A percentile compares a stretch with the other conserved stretches of the same genome.
These are phyloP conservation scores for Cydia amplana DNA, from an alignment of 1,140 invertebrate species.

Conservation along the genomic window DNA sequence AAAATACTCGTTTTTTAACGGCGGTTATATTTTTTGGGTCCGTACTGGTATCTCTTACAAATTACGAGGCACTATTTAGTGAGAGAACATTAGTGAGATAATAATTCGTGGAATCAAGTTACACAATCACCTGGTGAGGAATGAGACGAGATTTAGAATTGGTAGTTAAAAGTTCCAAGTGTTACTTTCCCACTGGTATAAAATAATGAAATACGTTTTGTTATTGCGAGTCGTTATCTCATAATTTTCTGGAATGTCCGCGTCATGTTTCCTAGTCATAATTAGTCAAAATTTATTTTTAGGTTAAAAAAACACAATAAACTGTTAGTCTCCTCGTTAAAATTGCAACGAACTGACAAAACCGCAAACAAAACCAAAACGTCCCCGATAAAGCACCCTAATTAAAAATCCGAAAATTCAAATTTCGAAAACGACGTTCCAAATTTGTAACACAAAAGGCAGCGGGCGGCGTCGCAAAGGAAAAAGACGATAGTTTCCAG, in stretches of 20 bases:
- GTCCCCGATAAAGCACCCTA: not conserved
- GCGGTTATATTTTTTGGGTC: slow-evolving; percentile 40
- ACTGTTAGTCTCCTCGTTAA: slow-evolving; percentile 34
- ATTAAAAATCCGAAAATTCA: slow-evolving; percentile 29
- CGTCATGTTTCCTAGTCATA: slow-evolving; percentile 35
- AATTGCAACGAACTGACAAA: slow-evolving; percentile 42
- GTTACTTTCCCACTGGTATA: slow-evolving; percentile 51
- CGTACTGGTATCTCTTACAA: slow-evolving; percentile 51
- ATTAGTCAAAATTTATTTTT: slow-evolving; percentile 25
- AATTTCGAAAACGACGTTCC: slow-evolving; percentile 37
- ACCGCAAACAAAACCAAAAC: slow-evolving; percentile 45
- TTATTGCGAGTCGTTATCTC: slow-evolving; percentile 47
- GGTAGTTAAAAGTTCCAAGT: slow-evolving; percentile 55
- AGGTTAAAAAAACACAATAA: not conserved
- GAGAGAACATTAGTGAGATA: slow-evolving; percentile 62
- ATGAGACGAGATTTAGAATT: slow-evolving; percentile 56
- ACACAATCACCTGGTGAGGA: slow-evolving; percentile 58
- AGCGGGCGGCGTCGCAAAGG: slow-evolving; percentile 60
- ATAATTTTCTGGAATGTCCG: slow-evolving; percentile 45
- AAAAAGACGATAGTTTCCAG: slow-evolving; percentile 60
- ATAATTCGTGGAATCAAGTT: slow-evolving; percentile 67
- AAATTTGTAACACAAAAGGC: slow-evolving; percentile 62
- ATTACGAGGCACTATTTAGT: slow-evolving; percentile 59
- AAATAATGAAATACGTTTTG: slow-evolving; percentile 47
- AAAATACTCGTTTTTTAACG: slow-evolving; percentile 20